A percentile compares a stretch with the other conserved stretches of the same genome.
These are phyloP conservation scores for Hyperoodon ampullatus DNA, from an alignment of 2,113 vertebrate genomes.

Conservation along the genomic window DNA sequence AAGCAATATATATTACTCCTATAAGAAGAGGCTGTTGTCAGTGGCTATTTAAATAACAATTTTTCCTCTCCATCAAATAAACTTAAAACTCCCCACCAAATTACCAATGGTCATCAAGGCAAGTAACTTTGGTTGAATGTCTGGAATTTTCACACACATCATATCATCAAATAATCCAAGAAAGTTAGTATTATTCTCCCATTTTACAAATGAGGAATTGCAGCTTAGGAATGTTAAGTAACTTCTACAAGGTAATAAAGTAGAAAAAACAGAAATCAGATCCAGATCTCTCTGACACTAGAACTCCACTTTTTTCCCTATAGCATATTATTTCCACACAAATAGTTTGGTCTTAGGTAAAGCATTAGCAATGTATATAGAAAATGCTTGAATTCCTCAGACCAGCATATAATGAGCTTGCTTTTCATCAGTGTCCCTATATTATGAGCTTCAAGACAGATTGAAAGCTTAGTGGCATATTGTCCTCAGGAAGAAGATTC, in stretches of 20 bases:
- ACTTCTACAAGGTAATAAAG: neutral
- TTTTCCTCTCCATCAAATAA: neutral
- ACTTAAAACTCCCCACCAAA: neutral
- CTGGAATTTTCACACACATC: neutral
- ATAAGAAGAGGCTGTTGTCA: neutral
- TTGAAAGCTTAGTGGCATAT: neutral
- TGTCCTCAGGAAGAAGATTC: constrained; percentile 30
- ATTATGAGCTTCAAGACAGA: neutral
- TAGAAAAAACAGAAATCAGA: neutral
- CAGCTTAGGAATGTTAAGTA: neutral
- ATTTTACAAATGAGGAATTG: constrained; percentile 2
- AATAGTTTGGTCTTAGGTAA: neutral
- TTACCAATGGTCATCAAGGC: neutral
- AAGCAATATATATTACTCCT: neutral
- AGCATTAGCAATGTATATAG: neutral
- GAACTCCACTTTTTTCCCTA: neutral
- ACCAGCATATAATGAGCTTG: neutral
- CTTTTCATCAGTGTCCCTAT: neutral
- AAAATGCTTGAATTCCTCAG: neutral
- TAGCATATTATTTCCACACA: neutral
- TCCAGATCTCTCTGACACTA: neutral
- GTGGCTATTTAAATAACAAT: neutral
- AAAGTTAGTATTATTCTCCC: neutral
- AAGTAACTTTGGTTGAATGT: neutral
- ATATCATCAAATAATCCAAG: neutral